Conservation (phyloP, 2,888 invertebrate genomes). For the Blomia tropicalis region DNA sequence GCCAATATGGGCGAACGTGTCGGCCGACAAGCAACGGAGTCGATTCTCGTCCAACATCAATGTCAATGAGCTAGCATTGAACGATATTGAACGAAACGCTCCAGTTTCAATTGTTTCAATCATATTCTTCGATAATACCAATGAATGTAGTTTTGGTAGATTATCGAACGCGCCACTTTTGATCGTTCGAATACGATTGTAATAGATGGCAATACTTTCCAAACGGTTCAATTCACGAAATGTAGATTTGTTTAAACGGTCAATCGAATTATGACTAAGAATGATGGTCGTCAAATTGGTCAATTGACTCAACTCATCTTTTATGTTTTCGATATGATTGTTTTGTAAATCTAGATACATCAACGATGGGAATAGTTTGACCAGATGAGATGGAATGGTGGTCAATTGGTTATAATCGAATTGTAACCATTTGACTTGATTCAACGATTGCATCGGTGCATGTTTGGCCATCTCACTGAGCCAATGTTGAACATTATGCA, state of each 20-base stretch:
- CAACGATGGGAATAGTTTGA: constrained; percentile 54
- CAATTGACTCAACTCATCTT: constrained; percentile 49
- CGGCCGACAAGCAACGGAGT: constrained; percentile 17
- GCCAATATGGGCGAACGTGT: neutral
- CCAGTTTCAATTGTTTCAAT: constrained; percentile 53
- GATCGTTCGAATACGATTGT: constrained; percentile 52
- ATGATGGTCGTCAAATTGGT: constrained; percentile 54
- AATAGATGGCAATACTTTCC: constrained; percentile 59
- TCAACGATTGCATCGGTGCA: constrained; percentile 13
- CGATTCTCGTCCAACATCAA: constrained; percentile 24
- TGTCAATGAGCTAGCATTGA: constrained; percentile 3
- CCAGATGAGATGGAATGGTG: constrained; percentile 50
- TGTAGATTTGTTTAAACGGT: constrained; percentile 49
- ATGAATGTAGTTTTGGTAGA: constrained; percentile 57
- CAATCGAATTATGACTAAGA: constrained; percentile 62
- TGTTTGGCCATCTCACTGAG: neutral
- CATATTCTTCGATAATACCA: constrained; percentile 67
- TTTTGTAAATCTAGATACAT: constrained; percentile 74
- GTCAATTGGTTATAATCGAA: constrained; percentile 54
- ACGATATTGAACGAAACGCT: constrained; percentile 50
- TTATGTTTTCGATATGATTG: constrained; percentile 57
- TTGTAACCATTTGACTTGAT: constrained; percentile 30
- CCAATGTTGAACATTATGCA: constrained; percentile 33
- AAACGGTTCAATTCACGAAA: constrained; percentile 56
- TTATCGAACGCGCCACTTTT: constrained; percentile 56